A percentile compares a stretch with the other conserved stretches of the same genome.
phyloP scores from a whole-genome alignment of 35 echinoderm and acorn worm species.

The Apostichopus californicus region DNA sequence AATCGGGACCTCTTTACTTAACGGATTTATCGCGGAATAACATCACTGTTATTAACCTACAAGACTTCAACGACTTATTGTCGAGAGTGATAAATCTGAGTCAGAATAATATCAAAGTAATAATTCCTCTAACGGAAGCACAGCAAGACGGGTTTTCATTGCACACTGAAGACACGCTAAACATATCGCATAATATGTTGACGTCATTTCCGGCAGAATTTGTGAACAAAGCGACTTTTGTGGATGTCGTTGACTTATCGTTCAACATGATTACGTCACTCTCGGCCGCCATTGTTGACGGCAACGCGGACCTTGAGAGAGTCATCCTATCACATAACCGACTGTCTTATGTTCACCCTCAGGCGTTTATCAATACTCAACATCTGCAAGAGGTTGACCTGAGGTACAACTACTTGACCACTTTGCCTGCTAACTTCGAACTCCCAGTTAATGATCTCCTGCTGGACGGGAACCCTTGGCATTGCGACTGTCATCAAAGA shows the following conservation, averaged over 20 bases:
- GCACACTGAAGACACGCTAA: slow-evolving; percentile 24
- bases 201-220: slow-evolving; percentile 46
- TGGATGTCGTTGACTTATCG: slow-evolving; percentile 36
- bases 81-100: slow-evolving; percentile 29
- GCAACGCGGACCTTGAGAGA: not conserved
- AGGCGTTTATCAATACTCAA: slow-evolving; percentile 14
- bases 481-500: slow-evolving; percentile 45
- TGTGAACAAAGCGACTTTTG: not conserved
- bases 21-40: slow-evolving; percentile 49
- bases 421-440: slow-evolving; percentile 17
- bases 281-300: not conserved
- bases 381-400: slow-evolving; percentile 29
- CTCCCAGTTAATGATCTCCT: not conserved
- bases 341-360: not conserved
- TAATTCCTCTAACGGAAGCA: not conserved
- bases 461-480: slow-evolving; percentile 36
- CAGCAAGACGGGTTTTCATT: not conserved
- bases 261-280: slow-evolving; percentile 45
- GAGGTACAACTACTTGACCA: slow-evolving; percentile 3
- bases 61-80: not conserved
- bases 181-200: slow-evolving; percentile 43
- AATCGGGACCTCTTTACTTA: not conserved
- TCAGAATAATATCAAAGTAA: slow-evolving; percentile 15
- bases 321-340: slow-evolving; percentile 29
- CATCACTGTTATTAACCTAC: not conserved